phyloP scores from a whole-genome alignment of 2,113 vertebrate species.

The Leptobrachium leishanense region DNA sequence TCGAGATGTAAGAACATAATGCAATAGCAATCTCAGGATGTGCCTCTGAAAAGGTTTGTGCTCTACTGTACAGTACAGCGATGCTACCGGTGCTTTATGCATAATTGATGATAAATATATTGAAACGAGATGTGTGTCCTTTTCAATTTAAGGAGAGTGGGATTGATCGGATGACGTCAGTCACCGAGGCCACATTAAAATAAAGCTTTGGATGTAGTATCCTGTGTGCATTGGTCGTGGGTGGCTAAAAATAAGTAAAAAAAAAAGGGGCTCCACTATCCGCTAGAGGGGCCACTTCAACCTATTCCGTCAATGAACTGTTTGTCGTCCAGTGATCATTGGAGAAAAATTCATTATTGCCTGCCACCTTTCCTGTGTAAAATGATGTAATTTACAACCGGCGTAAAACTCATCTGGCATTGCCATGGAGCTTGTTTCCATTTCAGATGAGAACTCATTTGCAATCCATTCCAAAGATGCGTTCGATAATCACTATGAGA shows the following conservation, averaged over 20 bases:
- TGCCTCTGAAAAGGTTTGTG: background rate
- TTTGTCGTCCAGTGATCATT: background rate
- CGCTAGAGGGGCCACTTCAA: background rate
- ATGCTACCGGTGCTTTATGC: background rate
- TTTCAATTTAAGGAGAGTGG: background rate
- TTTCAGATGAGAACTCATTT: background rate
- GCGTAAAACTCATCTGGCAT: slow-evolving; percentile 9
- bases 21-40: background rate
- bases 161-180: background rate
- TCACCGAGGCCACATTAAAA: background rate
- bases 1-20: no score
- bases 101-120: background rate
- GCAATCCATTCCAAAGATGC: background rate
- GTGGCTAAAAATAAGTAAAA: no score
- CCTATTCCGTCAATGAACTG: background rate
- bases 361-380: slow-evolving; percentile 8
- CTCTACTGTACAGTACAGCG: background rate
- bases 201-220: background rate
- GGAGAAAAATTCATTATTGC: slow-evolving; percentile 2
- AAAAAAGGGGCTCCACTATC: background rate
- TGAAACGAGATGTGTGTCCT: background rate
- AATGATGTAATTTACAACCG: slow-evolving; percentile 9
- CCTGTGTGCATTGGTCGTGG: background rate
- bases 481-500: background rate
- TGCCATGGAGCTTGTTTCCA: slow-evolving; percentile 7